phyloP scores from a whole-genome alignment of 2,113 vertebrate species.

The Reinhardtius hippoglossoides region DNA sequence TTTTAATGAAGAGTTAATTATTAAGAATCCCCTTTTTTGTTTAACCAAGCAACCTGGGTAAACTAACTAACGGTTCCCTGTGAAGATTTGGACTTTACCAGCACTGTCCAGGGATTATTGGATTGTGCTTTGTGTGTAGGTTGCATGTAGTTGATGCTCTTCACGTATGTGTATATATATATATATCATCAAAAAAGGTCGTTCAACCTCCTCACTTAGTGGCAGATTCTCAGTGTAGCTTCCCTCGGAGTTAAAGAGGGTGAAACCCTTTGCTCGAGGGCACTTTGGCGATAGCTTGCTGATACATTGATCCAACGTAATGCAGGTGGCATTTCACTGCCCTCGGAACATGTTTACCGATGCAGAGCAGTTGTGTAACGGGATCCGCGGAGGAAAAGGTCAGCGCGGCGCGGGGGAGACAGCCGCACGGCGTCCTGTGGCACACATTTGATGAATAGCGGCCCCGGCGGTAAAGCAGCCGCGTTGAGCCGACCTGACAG shows the following conservation, averaged over 20 bases:
- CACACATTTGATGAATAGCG: slow-evolving; percentile 12
- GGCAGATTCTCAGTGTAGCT: not conserved
- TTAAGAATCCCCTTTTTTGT: too few species aligned
- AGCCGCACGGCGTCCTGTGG: not conserved
- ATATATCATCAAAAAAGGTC: too few species aligned
- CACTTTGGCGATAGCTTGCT: not conserved
- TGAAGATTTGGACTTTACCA: too few species aligned
- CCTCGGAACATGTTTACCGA: not conserved
- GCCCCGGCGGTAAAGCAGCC: not conserved
- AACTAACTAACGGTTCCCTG: too few species aligned
- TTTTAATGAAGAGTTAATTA: too few species aligned
- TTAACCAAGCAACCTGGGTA: too few species aligned
- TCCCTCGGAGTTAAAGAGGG: not conserved
- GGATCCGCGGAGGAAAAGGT: not conserved
- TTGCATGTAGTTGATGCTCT: too few species aligned
- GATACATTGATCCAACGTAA: not conserved
- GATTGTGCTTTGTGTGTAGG: too few species aligned
- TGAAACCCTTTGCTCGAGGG: not conserved
- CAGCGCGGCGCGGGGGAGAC: not conserved
- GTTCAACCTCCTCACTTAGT: too few species aligned
- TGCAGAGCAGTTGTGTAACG: not conserved
- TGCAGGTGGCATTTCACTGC: not conserved
- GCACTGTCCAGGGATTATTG: too few species aligned
- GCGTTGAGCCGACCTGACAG: slow-evolving; percentile 43
- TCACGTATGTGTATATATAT: too few species aligned